These are phyloP conservation scores for Tipula vernalis DNA, from an alignment of 2,888 invertebrate genomes.

Conservation along the genomic window DNA sequence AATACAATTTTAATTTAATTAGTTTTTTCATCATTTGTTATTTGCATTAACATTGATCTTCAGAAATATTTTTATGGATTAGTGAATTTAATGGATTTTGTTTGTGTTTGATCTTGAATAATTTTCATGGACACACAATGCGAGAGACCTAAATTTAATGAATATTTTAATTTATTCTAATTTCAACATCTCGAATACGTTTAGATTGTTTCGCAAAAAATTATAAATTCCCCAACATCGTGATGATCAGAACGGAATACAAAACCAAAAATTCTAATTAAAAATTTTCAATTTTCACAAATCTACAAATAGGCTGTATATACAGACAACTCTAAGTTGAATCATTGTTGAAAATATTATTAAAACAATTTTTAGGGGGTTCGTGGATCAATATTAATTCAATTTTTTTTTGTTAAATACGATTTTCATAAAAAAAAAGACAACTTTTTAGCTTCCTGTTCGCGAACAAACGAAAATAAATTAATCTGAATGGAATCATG, in stretches of 20 bases:
- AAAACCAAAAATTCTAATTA: background rate
- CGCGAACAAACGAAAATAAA: background rate
- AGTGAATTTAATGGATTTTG: background rate
- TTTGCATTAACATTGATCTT: background rate
- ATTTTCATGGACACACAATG: too few relatives aligned
- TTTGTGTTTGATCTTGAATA: background rate
- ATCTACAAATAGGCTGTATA: background rate
- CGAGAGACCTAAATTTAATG: background rate
- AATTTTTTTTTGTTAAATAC: background rate
- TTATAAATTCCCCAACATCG: too few relatives aligned
- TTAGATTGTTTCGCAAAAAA: background rate
- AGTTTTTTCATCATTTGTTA: background rate
- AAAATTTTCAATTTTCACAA: background rate
- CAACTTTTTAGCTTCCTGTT: background rate
- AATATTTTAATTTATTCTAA: background rate
- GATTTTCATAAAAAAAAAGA: background rate
- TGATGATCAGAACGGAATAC: background rate
- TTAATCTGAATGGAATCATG: background rate
- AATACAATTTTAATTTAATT: background rate
- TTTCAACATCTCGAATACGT: background rate
- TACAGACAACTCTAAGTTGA: background rate
- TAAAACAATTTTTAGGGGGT: background rate
- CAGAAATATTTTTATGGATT: background rate
- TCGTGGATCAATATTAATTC: background rate
- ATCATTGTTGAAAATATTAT: background rate